These are phyloP conservation scores for Megamerina dolium DNA, from an alignment of 2,888 invertebrate genomes.

Conservation along the genomic window DNA sequence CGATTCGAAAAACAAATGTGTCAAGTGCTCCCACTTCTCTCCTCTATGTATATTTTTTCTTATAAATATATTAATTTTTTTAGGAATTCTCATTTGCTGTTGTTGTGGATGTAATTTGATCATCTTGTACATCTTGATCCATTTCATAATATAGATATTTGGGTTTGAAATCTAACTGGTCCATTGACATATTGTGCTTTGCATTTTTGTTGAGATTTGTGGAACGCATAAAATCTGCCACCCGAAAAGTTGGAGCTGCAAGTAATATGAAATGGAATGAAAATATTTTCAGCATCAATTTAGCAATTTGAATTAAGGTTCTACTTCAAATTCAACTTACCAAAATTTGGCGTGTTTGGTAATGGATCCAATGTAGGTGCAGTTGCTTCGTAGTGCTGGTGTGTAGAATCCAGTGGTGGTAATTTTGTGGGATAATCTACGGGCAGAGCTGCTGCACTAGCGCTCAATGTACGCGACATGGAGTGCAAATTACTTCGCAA, in stretches of 20 bases:
- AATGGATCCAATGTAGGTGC: constrained; percentile 1
- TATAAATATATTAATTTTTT: too few species aligned
- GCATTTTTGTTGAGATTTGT: constrained; percentile 33
- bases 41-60: too few species aligned
- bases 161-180: constrained; percentile 32
- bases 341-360: neutral
- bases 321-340: too few species aligned
- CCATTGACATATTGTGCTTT: constrained; percentile 28
- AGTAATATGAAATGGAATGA: neutral
- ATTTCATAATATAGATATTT: constrained; percentile 37
- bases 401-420: constrained; percentile 1
- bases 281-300: too few species aligned
- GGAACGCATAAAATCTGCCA: constrained; percentile 35
- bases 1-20: too few species aligned
- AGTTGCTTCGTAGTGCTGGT: neutral
- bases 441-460: neutral
- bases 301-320: too few species aligned
- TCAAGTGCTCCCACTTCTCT: too few species aligned
- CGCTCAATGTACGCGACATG: neutral
- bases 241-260: constrained; percentile 31
- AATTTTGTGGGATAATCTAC: too few species aligned
- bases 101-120: neutral
- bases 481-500: constrained; percentile 10
- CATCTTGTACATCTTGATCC: neutral
- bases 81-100: neutral